Percentiles rank a stretch among this genome's conserved stretches.
Evolutionary conservation across 2,797 vertebrate genomes (phyloP).

Genomic region (Leuciscus waleckii): DNA sequence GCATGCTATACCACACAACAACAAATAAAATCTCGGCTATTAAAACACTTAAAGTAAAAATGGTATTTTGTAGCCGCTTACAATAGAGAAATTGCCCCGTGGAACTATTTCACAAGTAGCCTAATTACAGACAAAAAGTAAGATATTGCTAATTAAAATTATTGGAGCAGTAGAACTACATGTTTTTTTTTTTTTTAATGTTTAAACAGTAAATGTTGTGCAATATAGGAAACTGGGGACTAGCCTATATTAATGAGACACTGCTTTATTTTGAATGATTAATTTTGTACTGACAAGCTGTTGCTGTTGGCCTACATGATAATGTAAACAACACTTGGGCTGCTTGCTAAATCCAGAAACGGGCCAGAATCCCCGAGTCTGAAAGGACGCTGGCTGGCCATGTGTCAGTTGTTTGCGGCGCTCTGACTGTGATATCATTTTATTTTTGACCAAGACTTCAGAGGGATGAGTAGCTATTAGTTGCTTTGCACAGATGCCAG

Average conservation of each 20-base stretch:
- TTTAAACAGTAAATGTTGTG: background rate
- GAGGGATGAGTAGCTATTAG: background rate
- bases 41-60: background rate
- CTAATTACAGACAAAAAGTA: background rate
- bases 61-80: too few species aligned
- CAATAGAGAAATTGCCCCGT: background rate
- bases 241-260: background rate
- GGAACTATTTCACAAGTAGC: background rate
- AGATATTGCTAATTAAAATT: too few species aligned
- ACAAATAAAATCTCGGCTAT: too few species aligned
- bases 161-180: background rate
- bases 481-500: background rate
- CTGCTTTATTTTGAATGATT: slow-evolving; percentile 23
- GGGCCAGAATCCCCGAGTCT: slow-evolving; percentile 13
- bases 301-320: slow-evolving; percentile 29
- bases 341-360: slow-evolving; percentile 21
- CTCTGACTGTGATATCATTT: slow-evolving; percentile 3
- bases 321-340: slow-evolving; percentile 23
- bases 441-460: slow-evolving; percentile 1
- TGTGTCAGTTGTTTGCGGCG: slow-evolving; percentile 4
- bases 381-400: slow-evolving; percentile 15
- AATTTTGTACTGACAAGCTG: slow-evolving; percentile 33
- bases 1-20: background rate
- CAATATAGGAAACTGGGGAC: background rate
- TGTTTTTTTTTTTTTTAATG: too few species aligned